A percentile compares a stretch with the other conserved stretches of the same genome.
Conservation (phyloP, 2,113 vertebrate species). For the Hucho hucho region DNA sequence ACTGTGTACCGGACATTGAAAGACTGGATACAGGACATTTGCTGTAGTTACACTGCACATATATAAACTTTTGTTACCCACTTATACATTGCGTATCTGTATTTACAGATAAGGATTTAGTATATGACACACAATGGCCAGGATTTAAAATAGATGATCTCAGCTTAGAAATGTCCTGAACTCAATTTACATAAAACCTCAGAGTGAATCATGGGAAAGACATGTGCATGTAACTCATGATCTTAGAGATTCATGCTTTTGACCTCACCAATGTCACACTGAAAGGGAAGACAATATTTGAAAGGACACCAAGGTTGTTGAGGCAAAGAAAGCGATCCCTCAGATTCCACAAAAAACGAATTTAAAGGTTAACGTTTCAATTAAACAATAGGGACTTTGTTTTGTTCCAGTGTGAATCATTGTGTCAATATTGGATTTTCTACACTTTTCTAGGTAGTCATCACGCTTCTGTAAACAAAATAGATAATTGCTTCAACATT, state of each 20-base stretch:
- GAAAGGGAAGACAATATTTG: background rate
- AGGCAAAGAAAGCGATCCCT: background rate
- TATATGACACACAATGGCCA: constrained; percentile 10
- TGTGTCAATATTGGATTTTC: background rate
- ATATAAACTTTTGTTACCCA: constrained; percentile 22
- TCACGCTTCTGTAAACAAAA: background rate
- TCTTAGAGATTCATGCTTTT: background rate
- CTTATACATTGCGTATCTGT: constrained; percentile 26
- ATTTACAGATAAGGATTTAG: constrained; percentile 15
- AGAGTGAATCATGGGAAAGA: constrained; percentile 23
- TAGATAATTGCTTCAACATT: background rate
- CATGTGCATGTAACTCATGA: constrained; percentile 18
- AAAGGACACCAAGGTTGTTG: background rate
- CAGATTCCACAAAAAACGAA: background rate
- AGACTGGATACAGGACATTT: too few species aligned
- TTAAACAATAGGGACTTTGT: background rate
- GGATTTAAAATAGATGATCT: constrained; percentile 44
- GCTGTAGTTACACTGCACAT: background rate
- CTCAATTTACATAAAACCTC: constrained; percentile 55
- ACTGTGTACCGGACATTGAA: background rate
- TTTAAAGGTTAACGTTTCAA: background rate
- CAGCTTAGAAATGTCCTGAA: constrained; percentile 55
- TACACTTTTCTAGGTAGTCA: background rate
- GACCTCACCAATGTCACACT: background rate
- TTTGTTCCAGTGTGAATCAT: background rate